These are phyloP conservation scores for Drosophila nr. perissopoda DNA, from an alignment of 2,888 invertebrate genomes.

Conservation along the genomic window DNA sequence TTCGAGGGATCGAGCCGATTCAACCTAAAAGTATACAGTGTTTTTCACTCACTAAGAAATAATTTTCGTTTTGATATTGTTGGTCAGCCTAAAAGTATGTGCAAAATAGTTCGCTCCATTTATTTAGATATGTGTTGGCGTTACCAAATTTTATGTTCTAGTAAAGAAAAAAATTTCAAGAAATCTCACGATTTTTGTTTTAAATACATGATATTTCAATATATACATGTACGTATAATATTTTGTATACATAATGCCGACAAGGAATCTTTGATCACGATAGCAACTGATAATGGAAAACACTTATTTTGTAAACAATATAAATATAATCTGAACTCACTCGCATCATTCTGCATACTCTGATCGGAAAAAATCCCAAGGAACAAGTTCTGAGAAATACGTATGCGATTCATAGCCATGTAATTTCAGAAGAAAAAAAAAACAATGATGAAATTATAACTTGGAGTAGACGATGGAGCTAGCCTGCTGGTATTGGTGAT, in stretches of 20 bases:
- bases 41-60: background rate
- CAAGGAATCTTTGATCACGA: background rate
- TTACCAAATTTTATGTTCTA: background rate
- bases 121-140: background rate
- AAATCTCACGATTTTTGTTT: background rate
- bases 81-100: background rate
- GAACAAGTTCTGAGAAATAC: background rate
- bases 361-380: background rate
- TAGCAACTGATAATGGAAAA: background rate
- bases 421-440: conserved; percentile 16
- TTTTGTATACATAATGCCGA: background rate
- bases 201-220: background rate
- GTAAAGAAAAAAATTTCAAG: accelerated
- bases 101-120: background rate
- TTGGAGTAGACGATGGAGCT: conserved; percentile 2
- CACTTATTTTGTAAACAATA: background rate
- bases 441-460: conserved; percentile 38
- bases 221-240: background rate
- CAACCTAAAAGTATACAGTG: background rate
- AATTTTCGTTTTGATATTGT: background rate
- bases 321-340: background rate
- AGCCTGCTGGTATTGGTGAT: background rate
- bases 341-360: background rate
- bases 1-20: background rate
- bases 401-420: conserved; percentile 17